Evolutionary conservation across 1,140 invertebrate genomes (phyloP), one percentile per base, ranked within the genome.

Genomic region (Drosophila simulans): DNA sequence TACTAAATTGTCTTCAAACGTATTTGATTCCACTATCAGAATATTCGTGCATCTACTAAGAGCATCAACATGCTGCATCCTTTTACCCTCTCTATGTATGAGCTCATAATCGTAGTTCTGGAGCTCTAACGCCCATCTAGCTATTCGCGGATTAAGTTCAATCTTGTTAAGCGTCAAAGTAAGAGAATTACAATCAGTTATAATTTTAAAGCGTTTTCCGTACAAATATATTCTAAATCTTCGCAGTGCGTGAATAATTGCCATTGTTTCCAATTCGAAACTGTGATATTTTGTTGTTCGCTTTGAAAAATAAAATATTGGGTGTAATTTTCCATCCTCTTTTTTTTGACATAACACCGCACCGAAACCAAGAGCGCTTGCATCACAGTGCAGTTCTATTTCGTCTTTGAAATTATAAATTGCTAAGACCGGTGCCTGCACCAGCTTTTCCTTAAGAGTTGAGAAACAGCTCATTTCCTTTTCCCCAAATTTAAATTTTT

Each of bases 31-130:
- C 4, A 37, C 13, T 37, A 37, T 13, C 3, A 13, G 1, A 37
- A 37, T 37, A 5, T 13, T 37, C 10, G 0, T 37, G 13, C 35
- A 12, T 27, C 45, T 35, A 92, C 12, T 91, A 65, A 66, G 56
- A 60, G 12, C 85, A 80, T 56, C 22, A 55, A 56, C 59, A 92
- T 58, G 60, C 93, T 92, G 82, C 72, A 92, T 78, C 2, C 92
- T 62, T 0, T 82, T 54, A 5, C 71, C 55, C 7, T 0, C 77
- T 45, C 11, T 75, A 42, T 68, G 57, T 12, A 34, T 35, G 5
- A 62, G 34, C 12, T 20, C 11, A 20, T 57, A 52, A 15, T 68
- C 49, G 22, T 52, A 62, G 49, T 68, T 52, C 39, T 74, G 15
- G 37, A 69, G 58, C 40, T 76, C 35, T 43, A 90, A 52, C 37